Evolutionary conservation across 1,140 invertebrate species (phyloP).

Genomic region (Drosophila mayri): DNA sequence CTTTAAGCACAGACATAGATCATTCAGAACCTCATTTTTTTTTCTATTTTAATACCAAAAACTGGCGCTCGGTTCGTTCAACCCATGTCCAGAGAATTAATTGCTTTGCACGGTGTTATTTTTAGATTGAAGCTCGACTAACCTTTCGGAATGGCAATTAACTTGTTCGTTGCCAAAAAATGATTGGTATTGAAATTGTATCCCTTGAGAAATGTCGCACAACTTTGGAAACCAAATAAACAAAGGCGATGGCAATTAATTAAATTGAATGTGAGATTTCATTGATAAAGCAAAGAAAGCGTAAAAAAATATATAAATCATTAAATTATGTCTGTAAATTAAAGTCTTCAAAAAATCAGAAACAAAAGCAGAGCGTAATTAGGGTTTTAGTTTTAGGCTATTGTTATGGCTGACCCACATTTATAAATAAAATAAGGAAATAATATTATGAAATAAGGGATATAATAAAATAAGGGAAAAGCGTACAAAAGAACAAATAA

Average conservation of each 20-base stretch:
- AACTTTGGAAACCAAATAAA: slow-evolving; percentile 43
- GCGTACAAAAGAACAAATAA: too few species aligned
- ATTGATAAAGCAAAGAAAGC: slow-evolving; percentile 57
- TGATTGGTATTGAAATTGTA: slow-evolving; percentile 42
- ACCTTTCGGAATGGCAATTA: slow-evolving; percentile 31
- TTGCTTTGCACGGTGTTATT: slow-evolving; percentile 24
- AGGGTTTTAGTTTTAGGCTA: too few species aligned
- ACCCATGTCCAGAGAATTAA: slow-evolving; percentile 24
- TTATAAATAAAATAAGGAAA: too few species aligned
- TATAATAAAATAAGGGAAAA: too few species aligned
- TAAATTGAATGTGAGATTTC: slow-evolving; percentile 76
- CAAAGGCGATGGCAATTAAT: slow-evolving; percentile 63
- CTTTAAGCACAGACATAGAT: slow-evolving; percentile 38
- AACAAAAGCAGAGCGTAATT: too few species aligned
- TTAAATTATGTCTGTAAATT: slow-evolving; percentile 31
- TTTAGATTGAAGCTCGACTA: slow-evolving; percentile 10
- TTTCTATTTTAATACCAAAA: background rate
- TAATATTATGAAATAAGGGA: too few species aligned
- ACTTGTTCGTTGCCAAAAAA: slow-evolving; percentile 21
- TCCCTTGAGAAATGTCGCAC: slow-evolving; percentile 34
- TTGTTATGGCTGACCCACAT: too few species aligned
- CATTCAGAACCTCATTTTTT: slow-evolving; percentile 1
- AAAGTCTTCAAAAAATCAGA: too few species aligned
- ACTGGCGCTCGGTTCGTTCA: slow-evolving; percentile 28
- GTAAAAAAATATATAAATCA: slow-evolving; percentile 42